Evolutionary conservation across 2,797 vertebrate species (phyloP).

Genomic region (Platalea minor): DNA sequence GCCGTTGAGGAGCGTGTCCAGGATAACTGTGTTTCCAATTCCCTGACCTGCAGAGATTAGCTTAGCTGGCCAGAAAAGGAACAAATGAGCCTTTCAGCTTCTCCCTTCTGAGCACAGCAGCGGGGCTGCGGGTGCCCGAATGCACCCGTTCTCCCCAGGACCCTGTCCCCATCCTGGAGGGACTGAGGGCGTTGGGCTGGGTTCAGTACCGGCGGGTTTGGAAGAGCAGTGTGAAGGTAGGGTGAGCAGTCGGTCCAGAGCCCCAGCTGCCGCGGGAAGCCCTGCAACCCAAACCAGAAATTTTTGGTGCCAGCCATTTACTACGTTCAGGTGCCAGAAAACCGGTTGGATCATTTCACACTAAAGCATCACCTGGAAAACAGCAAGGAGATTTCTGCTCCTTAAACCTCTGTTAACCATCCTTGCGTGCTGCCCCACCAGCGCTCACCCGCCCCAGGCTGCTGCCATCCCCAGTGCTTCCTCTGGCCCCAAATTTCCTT

Average conservation of each 20-base stretch:
- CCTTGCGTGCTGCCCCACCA: not conserved
- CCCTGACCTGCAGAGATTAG: not conserved
- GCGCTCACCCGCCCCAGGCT: accelerated
- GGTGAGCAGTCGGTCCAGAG: not conserved
- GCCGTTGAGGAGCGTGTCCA: not conserved
- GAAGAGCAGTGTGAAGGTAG: not conserved
- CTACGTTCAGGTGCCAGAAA: accelerated
- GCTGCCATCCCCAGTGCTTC: not conserved
- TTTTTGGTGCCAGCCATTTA: not conserved
- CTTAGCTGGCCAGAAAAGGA: not conserved
- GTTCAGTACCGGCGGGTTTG: not conserved
- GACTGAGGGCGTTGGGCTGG: not conserved
- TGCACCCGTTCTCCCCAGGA: not conserved
- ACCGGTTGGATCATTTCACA: not conserved
- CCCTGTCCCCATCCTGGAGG: not conserved
- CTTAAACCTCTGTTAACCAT: not conserved
- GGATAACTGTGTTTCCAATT: not conserved
- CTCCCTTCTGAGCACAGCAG: accelerated
- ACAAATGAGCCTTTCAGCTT: not conserved
- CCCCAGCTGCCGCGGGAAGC: not conserved
- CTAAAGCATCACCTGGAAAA: not conserved
- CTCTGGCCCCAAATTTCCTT: not conserved
- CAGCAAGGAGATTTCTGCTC: not conserved
- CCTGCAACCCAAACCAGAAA: not conserved
- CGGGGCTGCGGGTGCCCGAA: not conserved